Evolutionary conservation across 2,888 invertebrate species (phyloP).

Genomic region (Aphrophora alni): DNA sequence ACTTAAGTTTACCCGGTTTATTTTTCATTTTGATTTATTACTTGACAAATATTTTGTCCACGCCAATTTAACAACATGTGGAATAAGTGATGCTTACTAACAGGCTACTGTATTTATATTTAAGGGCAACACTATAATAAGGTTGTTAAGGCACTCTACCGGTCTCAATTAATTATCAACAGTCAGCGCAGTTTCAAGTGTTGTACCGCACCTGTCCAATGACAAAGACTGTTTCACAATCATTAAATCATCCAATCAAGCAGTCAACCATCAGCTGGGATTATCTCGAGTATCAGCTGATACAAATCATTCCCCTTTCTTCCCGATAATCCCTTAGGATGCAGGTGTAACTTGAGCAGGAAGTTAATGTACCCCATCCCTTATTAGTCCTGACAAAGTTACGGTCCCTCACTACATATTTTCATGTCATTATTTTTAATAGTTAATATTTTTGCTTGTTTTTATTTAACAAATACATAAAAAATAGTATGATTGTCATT

Average conservation of each 20-base stretch:
- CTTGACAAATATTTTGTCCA: too few species aligned
- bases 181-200: neutral
- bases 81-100: too few species aligned
- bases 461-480: too few species aligned
- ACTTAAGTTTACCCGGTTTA: too few species aligned
- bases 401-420: neutral
- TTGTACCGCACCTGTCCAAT: slow-evolving; percentile 19
- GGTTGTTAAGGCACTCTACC: neutral
- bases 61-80: too few species aligned
- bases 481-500: too few species aligned
- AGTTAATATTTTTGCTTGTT: too few species aligned
- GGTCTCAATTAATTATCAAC: neutral
- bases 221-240: slow-evolving; percentile 33
- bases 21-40: too few species aligned
- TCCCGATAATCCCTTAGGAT: slow-evolving; percentile 21
- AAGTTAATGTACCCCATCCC: neutral
- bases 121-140: neutral
- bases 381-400: slow-evolving; percentile 13
- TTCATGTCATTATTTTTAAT: neutral
- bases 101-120: too few species aligned
- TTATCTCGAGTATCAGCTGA: slow-evolving; percentile 35
- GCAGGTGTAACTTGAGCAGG: slow-evolving; percentile 33
- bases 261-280: slow-evolving; percentile 30
- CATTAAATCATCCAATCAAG: slow-evolving; percentile 35
- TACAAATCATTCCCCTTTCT: slow-evolving; percentile 10